Evolutionary conservation across 2,888 invertebrate species (phyloP), one percentile per base, ranked within the genome.

Genomic region (Eristalis intricaria): DNA sequence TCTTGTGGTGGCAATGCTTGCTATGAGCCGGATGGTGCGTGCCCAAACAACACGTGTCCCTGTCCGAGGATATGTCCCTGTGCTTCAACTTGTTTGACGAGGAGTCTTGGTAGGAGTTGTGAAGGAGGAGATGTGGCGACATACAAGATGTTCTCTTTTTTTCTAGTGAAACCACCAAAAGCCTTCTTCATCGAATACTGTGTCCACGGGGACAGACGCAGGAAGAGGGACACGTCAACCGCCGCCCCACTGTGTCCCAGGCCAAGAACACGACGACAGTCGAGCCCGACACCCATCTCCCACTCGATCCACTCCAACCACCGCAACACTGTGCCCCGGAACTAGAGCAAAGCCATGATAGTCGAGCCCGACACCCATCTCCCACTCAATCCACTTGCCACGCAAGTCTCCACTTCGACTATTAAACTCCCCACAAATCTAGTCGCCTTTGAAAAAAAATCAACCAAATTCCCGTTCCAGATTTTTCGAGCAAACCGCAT

Each of bases 1-100:
- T 22, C 73, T 56, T 75, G 70, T 66, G 50, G 29, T 2, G 32
- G 26, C n/a, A 1, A 4, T 32, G 38, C 29, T 77, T 66, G 75
- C 56, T 22, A n/a, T n/a, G 4, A 4, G 1, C 5, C n/a, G 43
- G n/a, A 0, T n/a, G 19, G 4, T 19, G 19, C 7, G 19, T 19
- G 19, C 19, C 50, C 5, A 5, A 15, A 2, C 15, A 1, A 40
- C 1, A 11, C 0, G n/a, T 43, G 43, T 43, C 43, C 5, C 4
- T 7, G 15, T 5, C 5, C 15, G n/a, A n/a, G 4, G 43, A 1
- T 4, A n/a, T 15, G 15, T 40, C 15, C 13, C 3, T 13, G 4
- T 40, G 2, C 8, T 40, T 40, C 38, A 13, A 11, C 0, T 13
- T 40, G 40, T 5, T n/a, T 19, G 38, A 1, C 38, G 13, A 8